Evolutionary conservation across 2,888 invertebrate genomes (phyloP).

Genomic region (Eupithecia inturbata): DNA sequence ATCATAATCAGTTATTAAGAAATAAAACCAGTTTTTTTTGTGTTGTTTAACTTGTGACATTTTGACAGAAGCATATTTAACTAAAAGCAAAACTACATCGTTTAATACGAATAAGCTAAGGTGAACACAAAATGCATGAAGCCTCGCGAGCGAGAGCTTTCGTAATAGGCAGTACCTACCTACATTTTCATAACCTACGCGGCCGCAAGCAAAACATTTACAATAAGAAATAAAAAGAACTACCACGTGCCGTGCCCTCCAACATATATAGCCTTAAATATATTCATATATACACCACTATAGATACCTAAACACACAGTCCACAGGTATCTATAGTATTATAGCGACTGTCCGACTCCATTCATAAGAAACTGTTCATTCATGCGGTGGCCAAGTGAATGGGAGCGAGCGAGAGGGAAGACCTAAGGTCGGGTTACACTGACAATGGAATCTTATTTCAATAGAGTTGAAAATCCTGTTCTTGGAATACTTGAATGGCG

Average conservation of each 20-base stretch:
- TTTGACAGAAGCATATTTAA: neutral
- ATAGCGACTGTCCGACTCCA: slow-evolving; percentile 72
- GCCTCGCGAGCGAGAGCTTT: slow-evolving; percentile 1
- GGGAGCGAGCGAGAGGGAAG: slow-evolving; percentile 76
- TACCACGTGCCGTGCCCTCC: slow-evolving; percentile 72
- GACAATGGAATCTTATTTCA: slow-evolving; percentile 72
- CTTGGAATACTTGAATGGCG: slow-evolving; percentile 70
- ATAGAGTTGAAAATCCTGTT: slow-evolving; percentile 72
- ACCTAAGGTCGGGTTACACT: slow-evolving; percentile 77
- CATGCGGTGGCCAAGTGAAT: slow-evolving; percentile 79
- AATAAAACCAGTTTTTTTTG: no score
- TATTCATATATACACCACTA: slow-evolving; percentile 70
- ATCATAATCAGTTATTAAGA: no score
- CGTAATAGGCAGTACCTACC: neutral
- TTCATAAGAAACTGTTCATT: slow-evolving; percentile 84
- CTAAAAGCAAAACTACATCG: neutral
- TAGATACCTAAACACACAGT: slow-evolving; percentile 59
- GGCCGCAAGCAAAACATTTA: slow-evolving; percentile 48
- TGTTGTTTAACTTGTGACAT: neutral
- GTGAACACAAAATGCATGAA: neutral
- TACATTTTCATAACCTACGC: slow-evolving; percentile 26
- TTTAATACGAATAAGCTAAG: neutral
- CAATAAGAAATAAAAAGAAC: slow-evolving; percentile 62
- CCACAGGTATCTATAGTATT: slow-evolving; percentile 78
- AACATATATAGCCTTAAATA: slow-evolving; percentile 56